Evolutionary conservation across 2,797 vertebrate genomes (phyloP).

Genomic region (Diplodus sargus): DNA sequence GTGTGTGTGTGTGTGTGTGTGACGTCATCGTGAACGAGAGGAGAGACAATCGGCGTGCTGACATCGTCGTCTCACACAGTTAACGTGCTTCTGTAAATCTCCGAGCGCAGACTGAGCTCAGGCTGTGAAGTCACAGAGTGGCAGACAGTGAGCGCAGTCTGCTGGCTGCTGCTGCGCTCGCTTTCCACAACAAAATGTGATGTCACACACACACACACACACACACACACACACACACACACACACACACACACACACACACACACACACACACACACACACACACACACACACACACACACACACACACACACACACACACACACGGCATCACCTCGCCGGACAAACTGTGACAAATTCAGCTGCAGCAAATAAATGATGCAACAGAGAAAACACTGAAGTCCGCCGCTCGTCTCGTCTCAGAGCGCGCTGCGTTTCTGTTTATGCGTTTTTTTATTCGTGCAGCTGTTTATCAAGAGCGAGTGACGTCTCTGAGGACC

Average conservation of each 20-base stretch:
- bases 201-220: conserved; percentile 44
- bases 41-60: conserved; percentile 54
- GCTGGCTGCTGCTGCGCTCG: conserved; percentile 35
- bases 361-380: conserved; percentile 73
- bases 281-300: no score
- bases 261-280: conserved; percentile 27
- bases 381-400: conserved; percentile 63
- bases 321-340: conserved; percentile 37
- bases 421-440: background rate
- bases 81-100: conserved; percentile 71
- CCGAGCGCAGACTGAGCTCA: conserved; percentile 52
- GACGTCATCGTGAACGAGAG: conserved; percentile 19
- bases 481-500: background rate
- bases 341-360: conserved; percentile 45
- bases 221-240: no score
- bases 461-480: background rate
- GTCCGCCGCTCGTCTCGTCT: conserved; percentile 16
- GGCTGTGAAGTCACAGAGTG: conserved; percentile 70
- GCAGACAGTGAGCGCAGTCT: conserved; percentile 71
- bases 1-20: no score
- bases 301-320: no score
- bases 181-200: conserved; percentile 73
- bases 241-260: no score
- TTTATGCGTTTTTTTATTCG: conserved; percentile 2
- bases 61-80: conserved; percentile 61